Base-by-base conservation (phyloP, 2,888 invertebrate species). In the Melikaiella ostensackeni region DNA sequence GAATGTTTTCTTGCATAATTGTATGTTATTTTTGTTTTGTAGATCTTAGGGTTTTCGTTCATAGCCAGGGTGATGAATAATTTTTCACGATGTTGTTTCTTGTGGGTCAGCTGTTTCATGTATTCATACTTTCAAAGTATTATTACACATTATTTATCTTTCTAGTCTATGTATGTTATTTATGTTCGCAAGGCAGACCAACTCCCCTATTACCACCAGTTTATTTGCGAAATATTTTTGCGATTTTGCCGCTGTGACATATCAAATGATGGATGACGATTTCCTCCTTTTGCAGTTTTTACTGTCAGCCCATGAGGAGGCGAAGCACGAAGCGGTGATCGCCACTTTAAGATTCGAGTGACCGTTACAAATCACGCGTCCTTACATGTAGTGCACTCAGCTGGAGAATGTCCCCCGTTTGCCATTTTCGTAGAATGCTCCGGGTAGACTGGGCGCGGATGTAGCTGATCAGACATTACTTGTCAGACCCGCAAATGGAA, bases 361-460 rank as follows among this genome's bases (percentile, higher is more conserved):
- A 70, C 70, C 70, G 70, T 70, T 70, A 70, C 70, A 70, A 70
- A 70, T 70, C 70, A 70, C 35, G 77, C 59, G 75, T 42, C 63
- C 46, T 38, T 50, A 75, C 75, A 50, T 64, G 75, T 63, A 35
- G 62, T 76, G 77, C 78, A 79, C 78, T 74, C 73, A 79, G 66
- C 66, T 77, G 61, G 74, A 66, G 63, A 59, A 77, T 61, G 74
- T 74, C 70, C 77, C 61, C 76, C 75, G 81, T 78, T 83, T 84
- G 82, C 88, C 88, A 87, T 88, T 87, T 89, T 87, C 78, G 87
- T 86, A 81, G 77, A 74, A 33, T 35, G 64, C 62, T 50, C 21
- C 75, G 42, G 66, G 66, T 21, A 75, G 33, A 55, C 75, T 64
- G 33, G 33, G 75, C 75, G 75, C 75, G 75, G 74, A 75, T 75